A percentile compares a stretch with the other conserved stretches of the same genome.
phyloP scores from a whole-genome alignment of 2,113 vertebrate species.

The Anolis carolinensis region DNA sequence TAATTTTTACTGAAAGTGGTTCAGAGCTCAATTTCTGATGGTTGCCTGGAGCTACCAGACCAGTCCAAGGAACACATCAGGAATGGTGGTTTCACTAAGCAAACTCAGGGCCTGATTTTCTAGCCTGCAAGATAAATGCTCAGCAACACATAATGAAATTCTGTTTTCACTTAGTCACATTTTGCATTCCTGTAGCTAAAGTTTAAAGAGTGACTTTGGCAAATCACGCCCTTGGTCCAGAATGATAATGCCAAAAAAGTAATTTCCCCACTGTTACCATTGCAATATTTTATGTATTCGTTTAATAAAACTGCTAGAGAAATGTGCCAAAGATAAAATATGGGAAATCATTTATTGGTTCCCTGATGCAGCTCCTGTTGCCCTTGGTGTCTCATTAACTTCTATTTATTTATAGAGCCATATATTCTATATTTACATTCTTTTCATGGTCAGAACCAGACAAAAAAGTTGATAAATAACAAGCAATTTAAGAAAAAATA shows the following conservation, averaged over 20 bases:
- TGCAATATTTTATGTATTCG: background rate
- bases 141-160: conserved; percentile 7
- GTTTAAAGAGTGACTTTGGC: background rate
- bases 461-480: background rate
- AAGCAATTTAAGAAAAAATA: background rate
- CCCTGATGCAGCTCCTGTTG: background rate
- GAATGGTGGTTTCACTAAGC: background rate
- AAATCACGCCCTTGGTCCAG: background rate
- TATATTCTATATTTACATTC: background rate
- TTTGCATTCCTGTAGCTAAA: background rate
- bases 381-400: background rate
- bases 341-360: background rate
- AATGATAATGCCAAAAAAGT: background rate
- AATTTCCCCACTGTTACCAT: background rate
- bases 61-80: background rate
- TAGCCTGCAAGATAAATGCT: background rate
- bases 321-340: background rate
- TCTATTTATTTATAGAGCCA: conserved; percentile 6
- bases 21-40: background rate
- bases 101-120: conserved; percentile 12
- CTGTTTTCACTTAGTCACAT: background rate
- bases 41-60: background rate
- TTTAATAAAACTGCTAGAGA: background rate
- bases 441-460: conserved; percentile 1
- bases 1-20: background rate